These are phyloP conservation scores for Aculops lycopersici DNA, from an alignment of 1,140 invertebrate species.

Conservation along the genomic window DNA sequence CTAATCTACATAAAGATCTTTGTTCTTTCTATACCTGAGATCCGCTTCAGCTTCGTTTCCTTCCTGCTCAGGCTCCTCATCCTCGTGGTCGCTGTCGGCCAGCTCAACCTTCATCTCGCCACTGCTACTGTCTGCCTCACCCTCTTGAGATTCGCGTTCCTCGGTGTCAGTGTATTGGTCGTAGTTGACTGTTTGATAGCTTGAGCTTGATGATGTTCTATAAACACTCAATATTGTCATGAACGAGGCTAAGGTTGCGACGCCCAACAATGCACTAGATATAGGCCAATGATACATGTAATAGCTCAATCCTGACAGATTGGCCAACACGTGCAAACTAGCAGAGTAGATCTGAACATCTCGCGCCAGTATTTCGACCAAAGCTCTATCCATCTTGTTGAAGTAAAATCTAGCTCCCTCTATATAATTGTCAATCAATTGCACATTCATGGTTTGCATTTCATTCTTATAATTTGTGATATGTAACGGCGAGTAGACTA, in stretches of 20 bases:
- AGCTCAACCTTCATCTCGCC: too few species aligned
- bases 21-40: too few species aligned
- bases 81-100: too few species aligned
- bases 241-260: not conserved
- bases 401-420: not conserved
- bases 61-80: too few species aligned
- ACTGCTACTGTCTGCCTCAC: too few species aligned
- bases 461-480: not conserved
- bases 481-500: not conserved
- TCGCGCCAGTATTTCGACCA: constrained; percentile 1
- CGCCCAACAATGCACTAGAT: constrained; percentile 8
- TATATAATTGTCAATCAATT: constrained; percentile 1
- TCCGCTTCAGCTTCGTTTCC: too few species aligned
- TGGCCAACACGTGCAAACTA: not conserved
- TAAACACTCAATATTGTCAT: too few species aligned
- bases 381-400: not conserved
- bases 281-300: constrained; percentile 6
- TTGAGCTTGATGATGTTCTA: too few species aligned
- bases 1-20: too few species aligned
- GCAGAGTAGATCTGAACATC: not conserved
- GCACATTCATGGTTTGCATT: constrained; percentile 1
- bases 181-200: too few species aligned
- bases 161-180: too few species aligned
- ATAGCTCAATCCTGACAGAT: constrained; percentile 2
- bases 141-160: too few species aligned